These are phyloP conservation scores for Falco berigora DNA, from an alignment of 2,797 vertebrate species.

Conservation along the genomic window DNA sequence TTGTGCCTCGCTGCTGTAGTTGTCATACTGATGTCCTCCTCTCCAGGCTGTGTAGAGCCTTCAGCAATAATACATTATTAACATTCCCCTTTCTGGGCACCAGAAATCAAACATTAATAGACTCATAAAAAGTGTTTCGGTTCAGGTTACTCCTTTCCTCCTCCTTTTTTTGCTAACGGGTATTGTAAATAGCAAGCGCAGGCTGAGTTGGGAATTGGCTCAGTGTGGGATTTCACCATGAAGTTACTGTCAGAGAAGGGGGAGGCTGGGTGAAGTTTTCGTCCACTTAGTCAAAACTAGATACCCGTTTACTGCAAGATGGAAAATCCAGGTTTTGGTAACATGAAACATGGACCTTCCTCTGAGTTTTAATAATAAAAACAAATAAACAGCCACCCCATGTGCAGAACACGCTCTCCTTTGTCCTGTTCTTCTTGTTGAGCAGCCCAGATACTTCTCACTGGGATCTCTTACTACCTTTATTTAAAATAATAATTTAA, in stretches of 20 bases:
- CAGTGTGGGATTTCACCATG: background rate
- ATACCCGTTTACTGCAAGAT: background rate
- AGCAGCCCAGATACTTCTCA: background rate
- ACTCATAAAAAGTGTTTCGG: background rate
- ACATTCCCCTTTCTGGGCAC: background rate
- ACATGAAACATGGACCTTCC: background rate
- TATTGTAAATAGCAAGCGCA: background rate
- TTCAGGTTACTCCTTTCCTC: background rate
- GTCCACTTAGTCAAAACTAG: background rate
- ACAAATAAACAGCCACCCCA: background rate
- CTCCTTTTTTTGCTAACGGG: background rate
- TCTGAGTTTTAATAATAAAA: background rate
- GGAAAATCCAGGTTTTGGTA: background rate
- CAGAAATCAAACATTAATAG: constrained; percentile 49
- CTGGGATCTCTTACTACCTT: background rate
- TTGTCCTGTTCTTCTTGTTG: accelerated
- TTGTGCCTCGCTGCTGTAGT: background rate
- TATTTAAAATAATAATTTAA: background rate
- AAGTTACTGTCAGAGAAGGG: background rate
- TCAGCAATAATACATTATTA: constrained; percentile 31
- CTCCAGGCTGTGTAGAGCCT: background rate
- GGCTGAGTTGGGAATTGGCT: background rate
- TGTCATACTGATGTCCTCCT: background rate
- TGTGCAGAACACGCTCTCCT: no score
- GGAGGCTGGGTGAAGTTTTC: background rate